Percentiles rank a stretch among this genome's conserved stretches.
Evolutionary conservation across 2,797 vertebrate species (phyloP).

Genomic region (Protosalanx chinensis): DNA sequence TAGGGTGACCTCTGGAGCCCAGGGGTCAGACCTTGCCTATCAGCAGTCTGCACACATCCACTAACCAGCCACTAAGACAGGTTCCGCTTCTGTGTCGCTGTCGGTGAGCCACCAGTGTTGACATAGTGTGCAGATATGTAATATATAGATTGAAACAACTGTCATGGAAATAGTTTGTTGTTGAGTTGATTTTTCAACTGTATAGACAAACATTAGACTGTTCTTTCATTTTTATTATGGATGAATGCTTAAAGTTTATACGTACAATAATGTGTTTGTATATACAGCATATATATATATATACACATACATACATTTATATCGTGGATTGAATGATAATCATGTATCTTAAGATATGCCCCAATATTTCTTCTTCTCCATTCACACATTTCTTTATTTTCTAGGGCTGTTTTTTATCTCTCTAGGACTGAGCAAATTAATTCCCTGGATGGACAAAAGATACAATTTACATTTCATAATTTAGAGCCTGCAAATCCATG

Average conservation of each 20-base stretch:
- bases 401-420: neutral
- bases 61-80: slow-evolving; percentile 30
- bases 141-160: neutral
- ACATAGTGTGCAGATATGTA: neutral
- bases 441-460: neutral
- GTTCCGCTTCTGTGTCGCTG: neutral
- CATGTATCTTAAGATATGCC: too few relatives aligned
- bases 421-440: neutral
- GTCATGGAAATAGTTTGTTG: neutral
- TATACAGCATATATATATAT: too few relatives aligned
- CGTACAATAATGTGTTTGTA: too few relatives aligned
- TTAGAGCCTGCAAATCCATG: neutral
- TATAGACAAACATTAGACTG: neutral
- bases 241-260: too few relatives aligned
- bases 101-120: neutral
- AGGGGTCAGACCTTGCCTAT: slow-evolving; percentile 22
- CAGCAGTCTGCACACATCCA: slow-evolving; percentile 12
- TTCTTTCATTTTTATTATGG: too few relatives aligned
- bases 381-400: neutral
- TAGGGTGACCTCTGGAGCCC: slow-evolving; percentile 25
- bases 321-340: neutral
- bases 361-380: neutral
- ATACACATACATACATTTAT: too few relatives aligned
- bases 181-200: neutral
- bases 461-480: slow-evolving; percentile 5